phyloP scores from a whole-genome alignment of 2,113 vertebrate genomes.

The Microcebus lehilahytsara region DNA sequence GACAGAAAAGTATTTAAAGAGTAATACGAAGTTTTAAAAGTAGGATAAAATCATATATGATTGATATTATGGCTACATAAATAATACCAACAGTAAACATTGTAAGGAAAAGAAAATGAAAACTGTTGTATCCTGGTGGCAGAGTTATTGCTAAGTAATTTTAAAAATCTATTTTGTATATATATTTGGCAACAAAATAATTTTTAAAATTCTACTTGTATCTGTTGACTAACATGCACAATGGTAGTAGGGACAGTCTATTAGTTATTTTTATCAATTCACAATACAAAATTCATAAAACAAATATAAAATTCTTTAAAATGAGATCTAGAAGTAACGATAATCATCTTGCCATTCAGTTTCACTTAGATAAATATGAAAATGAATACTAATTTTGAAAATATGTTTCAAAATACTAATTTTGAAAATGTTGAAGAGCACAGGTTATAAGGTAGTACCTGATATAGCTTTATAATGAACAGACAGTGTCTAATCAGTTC shows the following conservation, averaged over 20 bases:
- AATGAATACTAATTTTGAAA: constrained; percentile 42
- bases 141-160: neutral
- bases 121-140: neutral
- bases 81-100: neutral
- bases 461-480: neutral
- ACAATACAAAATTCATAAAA: neutral
- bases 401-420: neutral
- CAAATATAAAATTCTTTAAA: neutral
- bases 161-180: neutral
- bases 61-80: neutral
- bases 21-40: neutral
- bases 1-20: neutral
- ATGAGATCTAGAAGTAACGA: neutral
- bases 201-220: neutral
- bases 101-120: neutral
- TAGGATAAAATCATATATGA: neutral
- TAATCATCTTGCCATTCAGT: neutral
- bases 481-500: neutral
- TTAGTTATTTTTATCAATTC: neutral
- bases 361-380: constrained; percentile 1
- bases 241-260: neutral
- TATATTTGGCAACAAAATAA: neutral
- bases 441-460: neutral
- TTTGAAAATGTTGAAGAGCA: constrained; percentile 29
- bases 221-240: neutral